Base-by-base conservation (phyloP, 2,113 vertebrate species). In the Rhadina sibilatrix region DNA sequence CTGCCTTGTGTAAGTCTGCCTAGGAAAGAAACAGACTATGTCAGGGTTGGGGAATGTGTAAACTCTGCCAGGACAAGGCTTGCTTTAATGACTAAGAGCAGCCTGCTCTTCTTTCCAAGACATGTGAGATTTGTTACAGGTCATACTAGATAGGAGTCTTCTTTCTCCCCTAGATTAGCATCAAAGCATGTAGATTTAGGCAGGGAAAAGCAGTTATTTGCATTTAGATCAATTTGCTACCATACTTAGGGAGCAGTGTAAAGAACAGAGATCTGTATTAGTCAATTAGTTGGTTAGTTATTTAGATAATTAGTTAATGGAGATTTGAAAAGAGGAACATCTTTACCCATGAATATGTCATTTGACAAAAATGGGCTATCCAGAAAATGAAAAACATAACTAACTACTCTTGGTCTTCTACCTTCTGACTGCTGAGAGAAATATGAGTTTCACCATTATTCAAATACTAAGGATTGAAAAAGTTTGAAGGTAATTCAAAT, bases 301-400 rank as follows among this genome's bases (percentile, higher is more conserved):
- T 57, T 93, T 81, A 83, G 69, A 84, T 56, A 71, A 71, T 68
- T 33, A 50, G 71, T 64, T 91, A 70, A 69, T 82, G 47, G 23
- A 82, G 17, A 89, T 64, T 72, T 84, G 23, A 89, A 91, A 96
- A 96, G 87, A 94, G 80, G 83, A 94, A 92, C 77, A 81, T 66
- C 59, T 70, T 89, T 20, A 68, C 33, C 16, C 44, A 20, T 75
- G 8, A 66, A 8, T 66, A 52, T 10, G 15, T 91, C 69, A 94
- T 60, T 84, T 87, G 57, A 91, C 69, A 96, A 87, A 80, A 87
- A 70, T 13, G 44, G 77, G 64, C 53, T 92, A 79, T 47, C 89
- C 80, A 76, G 69, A 84, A 92, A 93, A 91, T 37, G 76, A 93
- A 96, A 79, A 95, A 79, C 89, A 30, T 88, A 94, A 89, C 77